Conservation (phyloP, 2,888 invertebrate species). For the Proisotoma minuta region DNA sequence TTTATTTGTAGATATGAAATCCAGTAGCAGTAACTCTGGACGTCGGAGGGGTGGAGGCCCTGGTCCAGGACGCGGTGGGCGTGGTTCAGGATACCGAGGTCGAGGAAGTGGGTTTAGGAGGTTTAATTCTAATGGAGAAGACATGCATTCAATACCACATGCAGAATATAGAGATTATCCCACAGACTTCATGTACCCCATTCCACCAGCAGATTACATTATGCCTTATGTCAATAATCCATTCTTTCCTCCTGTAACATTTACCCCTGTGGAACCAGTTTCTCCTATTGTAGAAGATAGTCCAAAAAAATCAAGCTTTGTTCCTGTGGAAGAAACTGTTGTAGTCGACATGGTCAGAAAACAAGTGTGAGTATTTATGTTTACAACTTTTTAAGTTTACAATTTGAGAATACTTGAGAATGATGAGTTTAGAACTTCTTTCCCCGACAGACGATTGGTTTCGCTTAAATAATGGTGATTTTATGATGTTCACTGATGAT, state of each 20-base stretch:
- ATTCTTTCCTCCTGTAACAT: slow-evolving; percentile 21
- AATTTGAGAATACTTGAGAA: slow-evolving; percentile 10
- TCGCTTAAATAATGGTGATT: slow-evolving; percentile 24
- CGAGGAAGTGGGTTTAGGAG: slow-evolving; percentile 41
- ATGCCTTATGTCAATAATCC: slow-evolving; percentile 45
- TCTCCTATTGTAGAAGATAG: slow-evolving; percentile 24
- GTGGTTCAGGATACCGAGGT: slow-evolving; percentile 51
- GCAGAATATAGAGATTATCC: slow-evolving; percentile 42
- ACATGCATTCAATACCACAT: neutral
- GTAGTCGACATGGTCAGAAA: slow-evolving; percentile 37
- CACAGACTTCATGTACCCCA: slow-evolving; percentile 37
- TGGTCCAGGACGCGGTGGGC: slow-evolving; percentile 41
- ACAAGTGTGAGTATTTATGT: slow-evolving; percentile 43
- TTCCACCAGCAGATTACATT: slow-evolving; percentile 34
- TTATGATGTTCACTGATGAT: slow-evolving; percentile 25
- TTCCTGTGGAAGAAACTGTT: slow-evolving; percentile 25
- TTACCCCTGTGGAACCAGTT: slow-evolving; percentile 16
- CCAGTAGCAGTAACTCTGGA: neutral
- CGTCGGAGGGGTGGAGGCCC: neutral
- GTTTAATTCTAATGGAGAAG: neutral
- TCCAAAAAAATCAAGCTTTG: slow-evolving; percentile 17
- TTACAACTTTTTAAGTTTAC: neutral
- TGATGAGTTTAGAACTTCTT: slow-evolving; percentile 35
- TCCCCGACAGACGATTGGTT: slow-evolving; percentile 32
- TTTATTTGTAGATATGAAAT: neutral